Evolutionary conservation across 2,888 invertebrate genomes (phyloP).

Genomic region (Dolichomitus sp.): DNA sequence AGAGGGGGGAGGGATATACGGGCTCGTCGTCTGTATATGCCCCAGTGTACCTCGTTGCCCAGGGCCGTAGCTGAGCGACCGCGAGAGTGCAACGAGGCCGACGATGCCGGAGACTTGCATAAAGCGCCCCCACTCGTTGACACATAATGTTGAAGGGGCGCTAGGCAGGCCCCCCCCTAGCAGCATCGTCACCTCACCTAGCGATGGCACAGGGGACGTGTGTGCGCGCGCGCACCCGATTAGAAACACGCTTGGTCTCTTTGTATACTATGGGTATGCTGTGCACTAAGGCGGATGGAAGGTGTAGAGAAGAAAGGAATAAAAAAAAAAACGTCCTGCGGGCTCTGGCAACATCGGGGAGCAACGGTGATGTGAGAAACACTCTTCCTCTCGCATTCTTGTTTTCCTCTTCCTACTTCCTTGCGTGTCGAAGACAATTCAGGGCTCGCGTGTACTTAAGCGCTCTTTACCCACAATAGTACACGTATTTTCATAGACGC

Average conservation of each 20-base stretch:
- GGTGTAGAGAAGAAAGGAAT: background rate
- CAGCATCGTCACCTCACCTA: conserved; percentile 56
- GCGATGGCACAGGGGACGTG: conserved; percentile 46
- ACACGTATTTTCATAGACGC: background rate
- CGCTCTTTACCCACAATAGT: background rate
- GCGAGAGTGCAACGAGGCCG: conserved; percentile 69
- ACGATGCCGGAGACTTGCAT: conserved; percentile 29
- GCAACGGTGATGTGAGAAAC: background rate
- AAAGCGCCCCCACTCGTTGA: conserved; percentile 57
- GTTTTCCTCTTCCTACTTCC: conserved; percentile 45
- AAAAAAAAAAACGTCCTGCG: background rate
- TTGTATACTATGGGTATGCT: conserved; percentile 8
- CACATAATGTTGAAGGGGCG: conserved; percentile 50
- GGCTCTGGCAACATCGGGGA: background rate
- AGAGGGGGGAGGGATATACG: conserved; percentile 35
- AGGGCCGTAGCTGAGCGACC: conserved; percentile 68
- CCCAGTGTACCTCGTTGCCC: conserved; percentile 52
- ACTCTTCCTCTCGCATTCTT: conserved; percentile 35
- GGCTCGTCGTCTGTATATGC: conserved; percentile 45
- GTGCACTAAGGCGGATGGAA: background rate
- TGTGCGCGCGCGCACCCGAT: conserved; percentile 46
- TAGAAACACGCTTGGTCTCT: conserved; percentile 37
- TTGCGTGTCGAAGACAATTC: background rate
- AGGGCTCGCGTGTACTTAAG: background rate
- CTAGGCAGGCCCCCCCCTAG: conserved; percentile 7